Evolutionary conservation across 2,797 vertebrate genomes (phyloP).

Genomic region (Phrynocephalus forsythii): DNA sequence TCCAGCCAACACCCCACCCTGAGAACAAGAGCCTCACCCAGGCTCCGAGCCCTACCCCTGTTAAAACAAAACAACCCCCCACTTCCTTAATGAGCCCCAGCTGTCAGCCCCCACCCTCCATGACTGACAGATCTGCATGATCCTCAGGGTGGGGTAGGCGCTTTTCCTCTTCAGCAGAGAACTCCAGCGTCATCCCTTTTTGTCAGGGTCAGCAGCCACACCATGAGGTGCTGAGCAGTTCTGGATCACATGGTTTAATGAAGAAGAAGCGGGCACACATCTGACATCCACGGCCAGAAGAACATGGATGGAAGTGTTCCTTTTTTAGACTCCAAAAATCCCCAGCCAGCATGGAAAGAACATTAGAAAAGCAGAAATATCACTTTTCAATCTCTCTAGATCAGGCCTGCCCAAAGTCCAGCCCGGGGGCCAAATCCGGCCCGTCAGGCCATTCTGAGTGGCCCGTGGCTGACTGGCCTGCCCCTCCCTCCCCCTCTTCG

Average conservation of each 20-base stretch:
- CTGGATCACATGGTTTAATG: background rate
- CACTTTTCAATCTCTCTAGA: too few relatives aligned
- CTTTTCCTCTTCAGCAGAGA: constrained; percentile 48
- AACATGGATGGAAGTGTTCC: too few relatives aligned
- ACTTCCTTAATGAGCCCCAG: constrained; percentile 58
- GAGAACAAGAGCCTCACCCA: constrained; percentile 42
- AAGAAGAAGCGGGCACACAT: background rate
- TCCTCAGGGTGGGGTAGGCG: constrained; percentile 57
- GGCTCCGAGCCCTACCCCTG: constrained; percentile 32
- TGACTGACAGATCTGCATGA: constrained; percentile 64
- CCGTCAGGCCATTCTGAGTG: too few relatives aligned
- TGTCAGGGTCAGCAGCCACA: background rate
- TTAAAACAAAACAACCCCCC: background rate
- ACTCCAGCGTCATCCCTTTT: constrained; percentile 7
- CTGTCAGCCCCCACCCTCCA: constrained; percentile 49
- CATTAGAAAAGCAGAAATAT: background rate
- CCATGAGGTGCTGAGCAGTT: background rate
- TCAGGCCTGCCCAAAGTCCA: too few relatives aligned
- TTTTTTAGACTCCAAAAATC: too few relatives aligned
- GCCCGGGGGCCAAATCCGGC: too few relatives aligned
- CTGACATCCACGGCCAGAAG: too few relatives aligned
- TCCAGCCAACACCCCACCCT: constrained; percentile 34
- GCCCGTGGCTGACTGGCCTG: too few relatives aligned
- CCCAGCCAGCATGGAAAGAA: background rate
- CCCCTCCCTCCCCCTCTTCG: too few relatives aligned